Conservation (phyloP, 2,797 vertebrate species). For the Nannoperca australis region DNA sequence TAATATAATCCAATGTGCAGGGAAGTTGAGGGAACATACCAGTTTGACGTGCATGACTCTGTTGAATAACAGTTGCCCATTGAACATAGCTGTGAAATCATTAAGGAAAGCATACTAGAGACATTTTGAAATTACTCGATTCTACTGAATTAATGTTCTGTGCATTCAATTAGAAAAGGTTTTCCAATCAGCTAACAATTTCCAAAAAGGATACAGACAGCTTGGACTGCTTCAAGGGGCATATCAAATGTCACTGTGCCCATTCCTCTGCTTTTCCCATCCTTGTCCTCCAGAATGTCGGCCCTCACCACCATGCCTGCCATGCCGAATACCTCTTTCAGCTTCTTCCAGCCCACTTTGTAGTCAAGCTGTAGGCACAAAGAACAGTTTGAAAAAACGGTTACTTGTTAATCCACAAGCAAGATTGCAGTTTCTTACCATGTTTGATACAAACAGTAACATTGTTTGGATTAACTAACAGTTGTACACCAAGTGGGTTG, state of each 20-base stretch:
- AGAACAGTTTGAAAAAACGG: not conserved
- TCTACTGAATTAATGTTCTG: not conserved
- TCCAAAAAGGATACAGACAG: slow-evolving; percentile 95
- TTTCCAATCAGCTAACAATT: not conserved
- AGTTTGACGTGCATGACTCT: slow-evolving; percentile 98
- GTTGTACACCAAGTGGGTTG: not conserved
- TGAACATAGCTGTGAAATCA: slow-evolving; percentile 92
- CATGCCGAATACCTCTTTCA: slow-evolving; percentile 98
- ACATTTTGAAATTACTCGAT: not conserved
- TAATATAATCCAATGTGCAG: not conserved
- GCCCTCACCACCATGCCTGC: slow-evolving; percentile 93
- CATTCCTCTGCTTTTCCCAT: slow-evolving; percentile 97
- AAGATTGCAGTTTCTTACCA: not conserved
- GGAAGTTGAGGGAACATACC: slow-evolving; percentile 82
- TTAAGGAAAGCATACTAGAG: slow-evolving; percentile 80
- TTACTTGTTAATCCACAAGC: not conserved
- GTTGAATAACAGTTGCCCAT: slow-evolving; percentile 96
- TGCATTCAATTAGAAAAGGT: not conserved
- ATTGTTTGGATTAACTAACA: not conserved
- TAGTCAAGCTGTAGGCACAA: slow-evolving; percentile 91
- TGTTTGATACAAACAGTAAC: not conserved
- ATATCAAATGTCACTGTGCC: slow-evolving; percentile 97
- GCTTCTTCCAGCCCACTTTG: slow-evolving; percentile 99
- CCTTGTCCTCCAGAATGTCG: slow-evolving; percentile 97
- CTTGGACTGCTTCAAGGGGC: slow-evolving; percentile 97